These are phyloP conservation scores for Parapristionchus giblindavisi DNA, from an alignment of 2,888 invertebrate species.

Conservation along the genomic window DNA sequence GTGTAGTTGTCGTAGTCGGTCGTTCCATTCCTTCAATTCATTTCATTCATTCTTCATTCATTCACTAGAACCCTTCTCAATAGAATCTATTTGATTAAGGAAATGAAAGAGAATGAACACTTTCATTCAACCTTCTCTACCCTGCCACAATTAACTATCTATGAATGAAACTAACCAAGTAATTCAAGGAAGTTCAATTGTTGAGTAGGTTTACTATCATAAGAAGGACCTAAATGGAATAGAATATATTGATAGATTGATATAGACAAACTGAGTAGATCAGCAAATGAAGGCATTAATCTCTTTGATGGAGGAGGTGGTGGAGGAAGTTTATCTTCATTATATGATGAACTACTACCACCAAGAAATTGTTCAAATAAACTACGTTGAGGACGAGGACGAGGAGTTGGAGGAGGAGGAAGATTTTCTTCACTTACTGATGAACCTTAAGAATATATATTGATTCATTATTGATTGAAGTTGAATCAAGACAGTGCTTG, in stretches of 20 bases:
- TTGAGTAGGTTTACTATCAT: slow-evolving; percentile 25
- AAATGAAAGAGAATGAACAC: too few species aligned
- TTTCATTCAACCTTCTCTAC: too few species aligned
- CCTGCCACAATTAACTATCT: too few species aligned
- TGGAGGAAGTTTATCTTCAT: neutral
- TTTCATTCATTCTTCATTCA: neutral
- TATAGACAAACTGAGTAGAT: slow-evolving; percentile 26
- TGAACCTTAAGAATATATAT: neutral
- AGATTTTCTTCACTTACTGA: slow-evolving; percentile 26
- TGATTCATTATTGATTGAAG: too few species aligned
- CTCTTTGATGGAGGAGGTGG: slow-evolving; percentile 16
- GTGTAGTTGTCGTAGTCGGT: slow-evolving; percentile 29
- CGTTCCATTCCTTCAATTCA: slow-evolving; percentile 12
- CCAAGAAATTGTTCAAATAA: slow-evolving; percentile 29
- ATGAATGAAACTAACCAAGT: slow-evolving; percentile 16
- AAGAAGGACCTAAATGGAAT: slow-evolving; percentile 10
- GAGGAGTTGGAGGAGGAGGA: slow-evolving; percentile 35
- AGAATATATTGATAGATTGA: neutral
- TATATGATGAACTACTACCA: neutral
- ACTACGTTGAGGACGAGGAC: slow-evolving; percentile 33
- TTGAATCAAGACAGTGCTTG: too few species aligned
- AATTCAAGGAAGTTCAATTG: slow-evolving; percentile 32
- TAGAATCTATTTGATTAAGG: too few species aligned
- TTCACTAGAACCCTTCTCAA: neutral
- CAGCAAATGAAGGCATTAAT: slow-evolving; percentile 31